Conservation (phyloP, 1,140 invertebrate genomes). For the Mya arenaria region DNA sequence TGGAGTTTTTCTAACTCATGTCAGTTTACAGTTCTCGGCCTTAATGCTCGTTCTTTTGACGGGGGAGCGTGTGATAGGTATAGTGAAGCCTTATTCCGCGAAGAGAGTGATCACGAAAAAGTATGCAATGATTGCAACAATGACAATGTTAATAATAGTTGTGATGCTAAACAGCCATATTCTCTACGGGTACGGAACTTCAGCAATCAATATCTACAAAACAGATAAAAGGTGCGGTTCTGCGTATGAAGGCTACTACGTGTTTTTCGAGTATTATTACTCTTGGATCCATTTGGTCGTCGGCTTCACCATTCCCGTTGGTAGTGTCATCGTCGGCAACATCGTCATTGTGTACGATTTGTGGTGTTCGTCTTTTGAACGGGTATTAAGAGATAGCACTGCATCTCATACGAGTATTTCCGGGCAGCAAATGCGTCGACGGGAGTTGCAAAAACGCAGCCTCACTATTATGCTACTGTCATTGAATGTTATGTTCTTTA, state of each 20-base stretch:
- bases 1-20: slow-evolving; percentile 56
- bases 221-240: background rate
- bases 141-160: background rate
- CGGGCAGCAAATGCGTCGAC: background rate
- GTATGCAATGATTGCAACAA: background rate
- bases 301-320: slow-evolving; percentile 5
- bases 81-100: slow-evolving; percentile 61
- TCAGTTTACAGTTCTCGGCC: slow-evolving; percentile 55
- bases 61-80: slow-evolving; percentile 60
- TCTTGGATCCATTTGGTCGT: slow-evolving; percentile 39
- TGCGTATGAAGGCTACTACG: background rate
- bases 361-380: background rate
- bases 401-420: background rate
- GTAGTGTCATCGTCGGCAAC: slow-evolving; percentile 17
- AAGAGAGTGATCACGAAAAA: slow-evolving; percentile 37
- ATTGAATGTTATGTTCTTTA: slow-evolving; percentile 30
- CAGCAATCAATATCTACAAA: background rate
- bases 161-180: background rate
- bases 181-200: slow-evolving; percentile 2
- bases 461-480: slow-evolving; percentile 27
- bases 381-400: background rate
- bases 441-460: background rate
- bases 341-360: slow-evolving; percentile 29
- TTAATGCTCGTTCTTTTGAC: slow-evolving; percentile 69
- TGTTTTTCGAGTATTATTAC: slow-evolving; percentile 5